A percentile compares a stretch with the other conserved stretches of the same genome.
Conservation (phyloP, 2,797 vertebrate species). For the Salmo trutta region DNA sequence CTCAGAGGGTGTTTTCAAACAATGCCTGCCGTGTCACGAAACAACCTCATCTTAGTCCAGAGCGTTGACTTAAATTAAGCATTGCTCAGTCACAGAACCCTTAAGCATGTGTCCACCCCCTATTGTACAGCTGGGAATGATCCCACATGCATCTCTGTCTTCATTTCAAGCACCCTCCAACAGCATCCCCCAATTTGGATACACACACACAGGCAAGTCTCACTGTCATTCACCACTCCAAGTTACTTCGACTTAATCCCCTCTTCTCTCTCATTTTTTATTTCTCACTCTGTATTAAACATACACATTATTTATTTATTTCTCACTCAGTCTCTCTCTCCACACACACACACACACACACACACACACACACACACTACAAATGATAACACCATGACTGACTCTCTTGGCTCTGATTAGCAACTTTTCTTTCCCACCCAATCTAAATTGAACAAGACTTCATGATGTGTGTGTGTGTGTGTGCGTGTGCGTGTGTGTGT, state of each 20-base stretch:
- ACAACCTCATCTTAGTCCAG: not conserved
- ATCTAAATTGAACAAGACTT: not conserved
- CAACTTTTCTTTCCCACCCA: not conserved
- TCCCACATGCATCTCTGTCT: not conserved
- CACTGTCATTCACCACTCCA: not conserved
- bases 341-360: too few relatives aligned
- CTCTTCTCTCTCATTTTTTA: not conserved
- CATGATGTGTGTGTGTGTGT: not conserved
- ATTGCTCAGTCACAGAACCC: not conserved
- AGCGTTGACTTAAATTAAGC: constrained; percentile 4
- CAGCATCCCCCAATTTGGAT: not conserved
- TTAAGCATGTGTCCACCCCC: not conserved
- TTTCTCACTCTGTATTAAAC: not conserved
- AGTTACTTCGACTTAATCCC: not conserved
- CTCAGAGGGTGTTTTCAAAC: not conserved
- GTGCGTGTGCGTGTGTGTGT: not conserved
- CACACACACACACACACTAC: not conserved
- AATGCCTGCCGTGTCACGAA: not conserved
- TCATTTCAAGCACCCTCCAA: constrained; percentile 3
- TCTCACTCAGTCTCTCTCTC: too few relatives aligned
- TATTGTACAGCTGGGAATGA: not conserved
- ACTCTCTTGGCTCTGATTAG: not conserved
- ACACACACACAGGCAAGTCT: not conserved
- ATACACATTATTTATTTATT: too few relatives aligned
- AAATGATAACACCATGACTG: not conserved